Evolutionary conservation across 2,888 invertebrate species (phyloP).

Genomic region (Sarcophaga rosellei): DNA sequence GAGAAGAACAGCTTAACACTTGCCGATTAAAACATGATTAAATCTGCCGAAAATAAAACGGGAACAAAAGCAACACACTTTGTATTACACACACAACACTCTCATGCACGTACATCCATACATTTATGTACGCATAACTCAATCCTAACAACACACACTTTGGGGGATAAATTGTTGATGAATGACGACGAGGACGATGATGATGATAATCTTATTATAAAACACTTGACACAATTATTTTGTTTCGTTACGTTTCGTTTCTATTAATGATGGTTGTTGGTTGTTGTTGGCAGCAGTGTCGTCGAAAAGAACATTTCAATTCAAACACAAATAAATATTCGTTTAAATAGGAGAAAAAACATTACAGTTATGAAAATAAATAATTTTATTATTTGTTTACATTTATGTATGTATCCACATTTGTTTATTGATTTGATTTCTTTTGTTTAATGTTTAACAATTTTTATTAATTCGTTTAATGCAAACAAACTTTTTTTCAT

Average conservation of each 20-base stretch:
- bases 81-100: neutral
- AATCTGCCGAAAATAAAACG: slow-evolving; percentile 1
- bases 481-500: slow-evolving; percentile 7
- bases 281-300: no score
- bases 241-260: neutral
- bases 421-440: slow-evolving; percentile 34
- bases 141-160: neutral
- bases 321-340: no score
- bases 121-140: neutral
- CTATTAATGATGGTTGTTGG: neutral
- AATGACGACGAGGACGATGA: neutral
- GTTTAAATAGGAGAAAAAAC: no score
- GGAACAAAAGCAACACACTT: neutral
- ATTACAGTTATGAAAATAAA: no score
- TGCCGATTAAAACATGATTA: neutral
- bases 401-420: neutral
- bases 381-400: no score
- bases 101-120: neutral
- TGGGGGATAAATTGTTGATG: slow-evolving; percentile 14
- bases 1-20: slow-evolving; percentile 12
- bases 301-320: no score
- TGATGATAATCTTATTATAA: slow-evolving; percentile 51
- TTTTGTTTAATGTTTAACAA: neutral
- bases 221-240: slow-evolving; percentile 60
- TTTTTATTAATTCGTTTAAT: neutral